Conservation (phyloP, 2,797 vertebrate species). For the Heterohyrax brucei region DNA sequence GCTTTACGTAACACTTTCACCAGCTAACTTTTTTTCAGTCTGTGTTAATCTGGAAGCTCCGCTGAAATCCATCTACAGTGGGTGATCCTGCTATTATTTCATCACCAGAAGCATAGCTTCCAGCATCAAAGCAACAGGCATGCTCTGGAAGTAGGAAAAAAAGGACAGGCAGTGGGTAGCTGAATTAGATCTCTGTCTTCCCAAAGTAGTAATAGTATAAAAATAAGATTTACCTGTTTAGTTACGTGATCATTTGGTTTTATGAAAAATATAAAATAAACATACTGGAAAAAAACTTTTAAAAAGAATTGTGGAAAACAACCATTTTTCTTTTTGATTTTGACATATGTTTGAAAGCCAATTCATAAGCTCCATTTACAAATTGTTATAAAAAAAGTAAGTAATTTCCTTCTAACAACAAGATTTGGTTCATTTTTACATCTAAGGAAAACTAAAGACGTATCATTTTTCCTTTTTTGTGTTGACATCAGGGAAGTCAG, state of each 20-base stretch:
- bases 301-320: neutral
- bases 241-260: neutral
- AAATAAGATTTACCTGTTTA: neutral
- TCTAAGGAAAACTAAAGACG: neutral
- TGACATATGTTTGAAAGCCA: neutral
- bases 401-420: neutral
- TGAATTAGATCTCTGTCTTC: neutral
- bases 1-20: too few species aligned
- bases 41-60: too few species aligned
- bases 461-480: neutral
- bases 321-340: neutral
- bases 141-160: too few species aligned
- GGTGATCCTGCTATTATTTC: too few species aligned
- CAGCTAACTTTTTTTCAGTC: too few species aligned
- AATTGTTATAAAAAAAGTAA: neutral
- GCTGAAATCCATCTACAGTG: too few species aligned
- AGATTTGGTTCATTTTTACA: neutral
- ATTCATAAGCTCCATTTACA: neutral
- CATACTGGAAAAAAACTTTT: neutral
- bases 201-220: neutral
- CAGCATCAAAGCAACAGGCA: too few species aligned
- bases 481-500: neutral
- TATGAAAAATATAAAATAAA: neutral
- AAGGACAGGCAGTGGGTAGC: neutral
- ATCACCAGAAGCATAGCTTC: too few species aligned